These are phyloP conservation scores for Ctenopoma kingsleyae DNA, from an alignment of 2,797 vertebrate genomes.

Conservation along the genomic window DNA sequence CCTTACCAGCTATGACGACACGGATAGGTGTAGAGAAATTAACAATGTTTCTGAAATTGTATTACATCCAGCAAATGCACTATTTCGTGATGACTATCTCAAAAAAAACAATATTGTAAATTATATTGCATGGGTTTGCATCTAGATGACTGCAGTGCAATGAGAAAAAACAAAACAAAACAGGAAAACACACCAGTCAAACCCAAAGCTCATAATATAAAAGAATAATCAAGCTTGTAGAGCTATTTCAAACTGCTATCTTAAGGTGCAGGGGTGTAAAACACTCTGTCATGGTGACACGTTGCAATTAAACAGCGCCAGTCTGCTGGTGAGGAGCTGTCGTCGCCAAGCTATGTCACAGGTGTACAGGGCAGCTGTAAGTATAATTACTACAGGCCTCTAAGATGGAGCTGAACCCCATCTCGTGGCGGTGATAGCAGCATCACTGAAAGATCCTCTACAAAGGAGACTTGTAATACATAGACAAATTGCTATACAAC, in stretches of 20 bases:
- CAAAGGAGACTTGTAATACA: slow-evolving; percentile 53
- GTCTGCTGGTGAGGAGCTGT: slow-evolving; percentile 50
- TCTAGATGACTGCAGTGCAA: no score
- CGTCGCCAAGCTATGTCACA: slow-evolving; percentile 47
- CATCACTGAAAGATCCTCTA: slow-evolving; percentile 39
- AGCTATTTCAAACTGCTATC: slow-evolving; percentile 14
- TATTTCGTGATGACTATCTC: no score
- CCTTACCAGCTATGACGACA: no score
- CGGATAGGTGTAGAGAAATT: no score
- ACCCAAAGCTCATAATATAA: neutral
- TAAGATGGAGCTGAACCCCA: slow-evolving; percentile 39
- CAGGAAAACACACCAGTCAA: neutral
- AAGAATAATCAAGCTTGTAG: slow-evolving; percentile 6
- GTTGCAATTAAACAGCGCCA: slow-evolving; percentile 64
- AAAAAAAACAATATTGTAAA: no score
- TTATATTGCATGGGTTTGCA: no score
- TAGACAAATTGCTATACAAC: slow-evolving; percentile 67
- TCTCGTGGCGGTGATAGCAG: slow-evolving; percentile 44
- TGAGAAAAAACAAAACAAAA: no score
- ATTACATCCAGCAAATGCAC: no score
- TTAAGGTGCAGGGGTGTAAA: slow-evolving; percentile 30
- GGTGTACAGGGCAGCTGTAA: slow-evolving; percentile 59
- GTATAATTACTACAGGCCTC: slow-evolving; percentile 64
- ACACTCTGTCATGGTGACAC: slow-evolving; percentile 65
- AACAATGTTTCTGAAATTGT: no score